Evolutionary conservation across 92 coral and sea anemone genomes (phyloP).

Genomic region (Heteractis magnifica): DNA sequence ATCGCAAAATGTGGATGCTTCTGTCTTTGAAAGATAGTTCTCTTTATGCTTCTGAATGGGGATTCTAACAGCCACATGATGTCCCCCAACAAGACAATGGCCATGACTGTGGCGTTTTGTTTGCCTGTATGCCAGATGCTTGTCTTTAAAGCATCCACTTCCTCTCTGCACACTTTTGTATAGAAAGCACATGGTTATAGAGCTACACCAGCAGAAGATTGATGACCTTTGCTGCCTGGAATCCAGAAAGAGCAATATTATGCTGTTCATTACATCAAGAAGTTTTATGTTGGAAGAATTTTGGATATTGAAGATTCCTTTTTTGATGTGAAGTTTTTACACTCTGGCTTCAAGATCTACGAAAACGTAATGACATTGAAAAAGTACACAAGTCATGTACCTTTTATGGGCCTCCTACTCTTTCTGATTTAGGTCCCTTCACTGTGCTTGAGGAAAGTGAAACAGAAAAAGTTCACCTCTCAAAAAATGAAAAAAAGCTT

Average conservation of each 20-base stretch:
- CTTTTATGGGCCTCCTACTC: too few relatives aligned
- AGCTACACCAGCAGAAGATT: conserved; percentile 24
- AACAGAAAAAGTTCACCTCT: too few relatives aligned
- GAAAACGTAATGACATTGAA: too few relatives aligned
- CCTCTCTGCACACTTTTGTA: conserved; percentile 8
- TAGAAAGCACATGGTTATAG: conserved; percentile 37
- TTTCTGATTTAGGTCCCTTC: too few relatives aligned
- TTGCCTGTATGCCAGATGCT: conserved; percentile 43
- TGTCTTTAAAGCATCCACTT: conserved; percentile 19
- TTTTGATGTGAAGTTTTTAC: too few relatives aligned
- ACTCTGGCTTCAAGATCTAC: too few relatives aligned
- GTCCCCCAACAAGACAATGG: conserved; percentile 42
- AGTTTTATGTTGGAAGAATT: conserved; percentile 48
- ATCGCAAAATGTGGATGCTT: background rate
- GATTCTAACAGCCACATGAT: background rate
- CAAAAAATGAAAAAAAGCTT: too few relatives aligned
- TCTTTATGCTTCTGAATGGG: background rate
- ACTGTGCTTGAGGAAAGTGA: too few relatives aligned
- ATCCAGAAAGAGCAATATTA: conserved; percentile 47
- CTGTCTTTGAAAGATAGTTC: background rate
- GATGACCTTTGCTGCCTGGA: conserved; percentile 20
- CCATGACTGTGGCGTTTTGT: conserved; percentile 49
- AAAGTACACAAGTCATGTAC: too few relatives aligned
- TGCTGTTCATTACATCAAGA: conserved; percentile 45
- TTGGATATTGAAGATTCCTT: conserved; percentile 25